phyloP scores from a whole-genome alignment of 2,888 invertebrate genomes.

The Eumerus sabulonum region DNA sequence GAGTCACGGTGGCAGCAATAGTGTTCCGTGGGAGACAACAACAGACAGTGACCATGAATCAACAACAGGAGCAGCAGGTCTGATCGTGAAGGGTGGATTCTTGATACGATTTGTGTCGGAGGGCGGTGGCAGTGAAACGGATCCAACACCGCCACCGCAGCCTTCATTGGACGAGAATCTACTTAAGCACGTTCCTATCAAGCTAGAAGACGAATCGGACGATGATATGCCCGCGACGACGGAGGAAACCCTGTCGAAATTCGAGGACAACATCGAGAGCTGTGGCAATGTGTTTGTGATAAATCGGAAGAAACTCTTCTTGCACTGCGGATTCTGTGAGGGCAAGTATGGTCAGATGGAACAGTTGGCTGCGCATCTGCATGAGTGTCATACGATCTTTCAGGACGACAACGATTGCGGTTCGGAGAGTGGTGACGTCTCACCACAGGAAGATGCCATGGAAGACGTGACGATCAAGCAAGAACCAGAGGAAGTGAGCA shows the following conservation, averaged over 20 bases:
- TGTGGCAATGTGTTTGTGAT: constrained; percentile 74
- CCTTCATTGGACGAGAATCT: constrained; percentile 43
- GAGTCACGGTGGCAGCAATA: not conserved
- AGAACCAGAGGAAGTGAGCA: constrained; percentile 39
- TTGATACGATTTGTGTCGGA: constrained; percentile 56
- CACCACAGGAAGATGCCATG: too few species aligned
- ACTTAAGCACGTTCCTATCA: constrained; percentile 57
- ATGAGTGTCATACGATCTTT: constrained; percentile 71
- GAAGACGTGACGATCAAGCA: constrained; percentile 27
- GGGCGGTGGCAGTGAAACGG: constrained; percentile 21
- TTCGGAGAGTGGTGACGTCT: not conserved
- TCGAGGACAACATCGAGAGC: constrained; percentile 69
- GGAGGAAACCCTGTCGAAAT: constrained; percentile 16
- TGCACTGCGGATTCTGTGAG: constrained; percentile 73
- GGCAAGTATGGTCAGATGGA: constrained; percentile 71
- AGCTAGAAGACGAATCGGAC: constrained; percentile 39
- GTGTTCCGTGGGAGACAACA: constrained; percentile 31
- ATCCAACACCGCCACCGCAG: constrained; percentile 29
- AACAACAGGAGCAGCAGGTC: not conserved
- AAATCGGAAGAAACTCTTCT: constrained; percentile 70
- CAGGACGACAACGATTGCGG: constrained; percentile 30
- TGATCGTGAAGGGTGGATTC: constrained; percentile 61
- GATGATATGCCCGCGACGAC: constrained; percentile 30
- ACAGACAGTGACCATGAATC: constrained; percentile 64
- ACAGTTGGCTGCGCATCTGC: constrained; percentile 72